Base-by-base conservation (phyloP, 2,797 vertebrate species). In the Leuciscus waleckii region DNA sequence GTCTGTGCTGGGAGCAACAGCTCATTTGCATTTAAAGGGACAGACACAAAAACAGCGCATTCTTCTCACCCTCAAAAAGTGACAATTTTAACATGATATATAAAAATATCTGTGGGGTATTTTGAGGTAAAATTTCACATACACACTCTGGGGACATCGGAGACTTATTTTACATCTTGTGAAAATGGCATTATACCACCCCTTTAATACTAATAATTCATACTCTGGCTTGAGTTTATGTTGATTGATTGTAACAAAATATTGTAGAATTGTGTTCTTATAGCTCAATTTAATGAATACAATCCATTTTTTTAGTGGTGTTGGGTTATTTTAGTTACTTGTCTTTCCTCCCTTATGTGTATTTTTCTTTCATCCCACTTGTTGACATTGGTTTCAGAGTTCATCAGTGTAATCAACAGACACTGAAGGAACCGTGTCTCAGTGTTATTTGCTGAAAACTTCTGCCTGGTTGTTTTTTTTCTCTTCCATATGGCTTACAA, bases 381-480 rank as follows among this genome's bases (percentile, higher is more conserved):
- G 26, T 80, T 79, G 77, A 75, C 77, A 73, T 73, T 75, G 43
- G 9, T 51, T 75, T 75, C 29, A 67, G 70, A 29, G 76, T 79
- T 83, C 26, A 87, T 84, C 58, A 68, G 49, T 65, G 43, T 87
- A 74, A 79, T 79, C 46, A 2, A 26, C 68, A 58, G 37, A 68
- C 26, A 23, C n/a, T 9, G 9, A 23, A 35, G 17, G 69, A 78
- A 81, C 41, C 29, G 9, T 63, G 79, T 69, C 37, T 86, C 73
- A 35, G 75, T 29, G 21, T 65, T 54, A 79, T 56, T 79, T 79
- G 65, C 37, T 79, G 43, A 70, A 67, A 58, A 71, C 17, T 5
- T 69, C 39, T 78, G 56, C 74, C 41, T 37, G 7, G 51, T 86
- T 83, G 56, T 10, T 23, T 81, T 21, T 39, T 51, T 78, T 49